These are phyloP conservation scores for Myanophis thanlyinensis DNA, from an alignment of 2,113 vertebrate species.

Conservation along the genomic window DNA sequence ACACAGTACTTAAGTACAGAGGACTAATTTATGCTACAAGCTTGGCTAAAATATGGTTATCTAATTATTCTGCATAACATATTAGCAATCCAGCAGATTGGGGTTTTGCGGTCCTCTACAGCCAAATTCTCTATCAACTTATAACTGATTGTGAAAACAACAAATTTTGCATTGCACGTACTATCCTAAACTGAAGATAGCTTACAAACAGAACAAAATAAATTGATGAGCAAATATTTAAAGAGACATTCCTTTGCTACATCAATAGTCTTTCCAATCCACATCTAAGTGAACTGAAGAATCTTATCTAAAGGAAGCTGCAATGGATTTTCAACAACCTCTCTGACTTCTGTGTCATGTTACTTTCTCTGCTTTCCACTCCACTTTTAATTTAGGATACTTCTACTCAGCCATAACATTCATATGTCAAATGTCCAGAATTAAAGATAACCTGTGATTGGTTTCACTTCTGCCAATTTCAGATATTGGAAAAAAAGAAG, in stretches of 20 bases:
- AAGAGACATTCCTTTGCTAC: background rate
- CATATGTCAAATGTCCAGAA: background rate
- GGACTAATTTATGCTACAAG: background rate
- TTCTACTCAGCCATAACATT: background rate
- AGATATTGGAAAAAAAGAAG: background rate
- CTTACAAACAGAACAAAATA: background rate
- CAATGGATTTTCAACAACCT: background rate
- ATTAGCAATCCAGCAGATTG: background rate
- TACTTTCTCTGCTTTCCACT: background rate
- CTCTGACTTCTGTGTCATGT: background rate
- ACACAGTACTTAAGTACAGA: background rate
- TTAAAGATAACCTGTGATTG: background rate
- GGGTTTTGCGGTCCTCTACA: background rate
- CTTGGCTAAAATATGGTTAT: background rate
- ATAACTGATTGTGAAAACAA: background rate
- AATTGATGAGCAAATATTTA: background rate
- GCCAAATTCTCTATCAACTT: background rate
- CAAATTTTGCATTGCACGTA: background rate
- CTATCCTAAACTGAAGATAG: background rate
- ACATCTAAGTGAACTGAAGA: background rate
- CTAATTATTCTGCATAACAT: background rate
- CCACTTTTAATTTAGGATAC: background rate
- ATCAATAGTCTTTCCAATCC: background rate
- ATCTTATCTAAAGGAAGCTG: background rate
- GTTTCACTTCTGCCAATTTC: background rate